Conservation (phyloP, 2,888 invertebrate species). For the Notodonta dromedarius region DNA sequence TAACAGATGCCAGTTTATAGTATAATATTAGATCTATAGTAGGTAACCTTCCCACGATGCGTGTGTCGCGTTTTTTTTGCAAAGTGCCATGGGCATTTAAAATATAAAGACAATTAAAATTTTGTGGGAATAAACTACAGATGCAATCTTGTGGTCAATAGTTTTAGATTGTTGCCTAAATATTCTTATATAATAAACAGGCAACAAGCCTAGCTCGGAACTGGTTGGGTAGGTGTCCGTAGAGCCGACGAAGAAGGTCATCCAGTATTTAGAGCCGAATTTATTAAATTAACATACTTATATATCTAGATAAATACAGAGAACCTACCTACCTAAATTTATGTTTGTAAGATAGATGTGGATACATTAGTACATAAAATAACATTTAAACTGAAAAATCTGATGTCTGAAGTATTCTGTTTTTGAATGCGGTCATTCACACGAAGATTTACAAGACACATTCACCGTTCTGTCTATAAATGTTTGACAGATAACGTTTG, state of each 20-base stretch:
- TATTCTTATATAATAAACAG: constrained; percentile 13
- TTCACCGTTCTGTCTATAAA: no score
- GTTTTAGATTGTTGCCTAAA: constrained; percentile 7
- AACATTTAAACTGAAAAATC: no score
- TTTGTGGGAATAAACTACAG: constrained; percentile 7
- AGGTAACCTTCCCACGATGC: not conserved
- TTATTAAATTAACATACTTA: not conserved
- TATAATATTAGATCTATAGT: not conserved
- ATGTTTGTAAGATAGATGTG: no score
- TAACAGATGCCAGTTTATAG: no score
- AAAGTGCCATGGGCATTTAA: not conserved
- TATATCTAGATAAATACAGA: no score
- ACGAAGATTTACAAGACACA: no score
- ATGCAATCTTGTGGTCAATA: constrained; percentile 8
- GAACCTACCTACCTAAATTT: no score
- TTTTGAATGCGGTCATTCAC: no score
- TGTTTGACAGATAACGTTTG: no score
- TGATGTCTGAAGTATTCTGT: no score
- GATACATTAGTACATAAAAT: no score
- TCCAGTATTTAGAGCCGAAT: constrained; percentile 14
- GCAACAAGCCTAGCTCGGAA: constrained; percentile 15
- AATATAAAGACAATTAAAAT: constrained; percentile 7
- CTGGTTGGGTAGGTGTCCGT: constrained; percentile 19
- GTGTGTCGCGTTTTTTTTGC: not conserved
- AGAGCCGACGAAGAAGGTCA: constrained; percentile 21